Base-by-base conservation (phyloP, 2,113 vertebrate genomes). In the Malurus alboscapulatus region DNA sequence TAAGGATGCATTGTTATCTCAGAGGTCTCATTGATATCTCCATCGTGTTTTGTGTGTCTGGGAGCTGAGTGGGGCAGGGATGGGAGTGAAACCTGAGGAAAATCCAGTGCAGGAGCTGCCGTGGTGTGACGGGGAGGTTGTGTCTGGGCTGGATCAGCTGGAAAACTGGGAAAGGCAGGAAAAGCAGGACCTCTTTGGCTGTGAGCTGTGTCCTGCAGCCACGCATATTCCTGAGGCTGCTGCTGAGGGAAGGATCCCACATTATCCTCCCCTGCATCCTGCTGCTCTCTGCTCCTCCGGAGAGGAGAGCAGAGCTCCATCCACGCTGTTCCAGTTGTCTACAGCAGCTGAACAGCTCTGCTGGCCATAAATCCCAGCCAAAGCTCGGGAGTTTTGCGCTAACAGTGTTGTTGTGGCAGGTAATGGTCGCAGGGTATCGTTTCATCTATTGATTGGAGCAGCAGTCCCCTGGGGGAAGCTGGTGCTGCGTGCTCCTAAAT, bases 391-490 rank as follows among this genome's bases (percentile, higher is more conserved):
- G 77, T 32, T 91, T 68, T 81, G 84, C 9, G 45, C 81, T 16
- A 45, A n/a, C 7, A 0, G 30, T 57, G 87, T 4, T 92, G 84
- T 51, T 79, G 88, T 29, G 87, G 81, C 85, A 79, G 84, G 90
- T 94, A 83, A 76, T 75, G 84, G 82, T 68, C 42, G 80, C 38
- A 85, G 74, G 85, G 88, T 87, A 62, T 82, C 65, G 84, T 91
- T 94, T 94, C 55, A 93, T 82, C 78, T 87, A 79, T 95, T 76
- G 84, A 87, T 95, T 83, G n/a, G n/a, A 87, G 84, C 32, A 79
- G 82, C 17, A 7, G 71, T 89, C 50, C 80, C 88, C 72, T 76
- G 73, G 69, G 91, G 67, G 84, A 93, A 92, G 27, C 81, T 67
- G 29, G 61, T 54, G 73, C 90, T 88, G 73, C 6, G 0, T 74